These are phyloP conservation scores for Ormyrus thymus DNA, from an alignment of 2,888 invertebrate genomes.

Conservation along the genomic window DNA sequence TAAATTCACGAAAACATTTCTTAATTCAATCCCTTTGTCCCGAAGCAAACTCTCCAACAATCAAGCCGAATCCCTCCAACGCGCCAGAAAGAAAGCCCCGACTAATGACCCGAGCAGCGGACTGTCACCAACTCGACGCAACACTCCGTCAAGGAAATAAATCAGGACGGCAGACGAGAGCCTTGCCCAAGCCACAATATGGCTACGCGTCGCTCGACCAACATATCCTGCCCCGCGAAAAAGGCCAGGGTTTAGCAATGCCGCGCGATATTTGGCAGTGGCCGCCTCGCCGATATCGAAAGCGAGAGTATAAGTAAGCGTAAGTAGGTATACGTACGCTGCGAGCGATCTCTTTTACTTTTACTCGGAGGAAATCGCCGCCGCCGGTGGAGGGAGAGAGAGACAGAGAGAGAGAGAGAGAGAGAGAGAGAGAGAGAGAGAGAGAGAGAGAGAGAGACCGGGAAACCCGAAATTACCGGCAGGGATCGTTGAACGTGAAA, in stretches of 20 bases:
- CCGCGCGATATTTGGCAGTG: constrained; percentile 49
- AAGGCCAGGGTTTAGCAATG: constrained; percentile 39
- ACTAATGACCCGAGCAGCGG: not conserved
- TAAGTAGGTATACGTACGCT: constrained; percentile 1
- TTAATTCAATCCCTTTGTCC: no score
- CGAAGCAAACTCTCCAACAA: no score
- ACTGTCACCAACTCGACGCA: not conserved
- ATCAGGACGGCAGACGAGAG: no score
- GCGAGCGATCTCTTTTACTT: constrained; percentile 47
- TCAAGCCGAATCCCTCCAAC: no score
- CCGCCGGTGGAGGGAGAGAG: constrained; percentile 3
- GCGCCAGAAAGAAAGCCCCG: no score
- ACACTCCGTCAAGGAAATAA: no score
- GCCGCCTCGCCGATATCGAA: constrained; percentile 38
- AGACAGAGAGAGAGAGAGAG: not conserved
- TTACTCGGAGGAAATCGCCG: constrained; percentile 50
- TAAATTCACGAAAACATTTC: no score
- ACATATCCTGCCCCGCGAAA: constrained; percentile 20
- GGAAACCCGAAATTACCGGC: constrained; percentile 48
- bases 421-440: not conserved
- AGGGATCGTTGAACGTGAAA: constrained; percentile 52
- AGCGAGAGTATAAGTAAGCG: not conserved
- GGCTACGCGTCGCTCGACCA: not conserved
- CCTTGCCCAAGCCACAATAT: constrained; percentile 36
- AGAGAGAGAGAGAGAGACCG: constrained; percentile 12